phyloP scores from a whole-genome alignment of 2,797 vertebrate genomes.

The Masticophis lateralis region DNA sequence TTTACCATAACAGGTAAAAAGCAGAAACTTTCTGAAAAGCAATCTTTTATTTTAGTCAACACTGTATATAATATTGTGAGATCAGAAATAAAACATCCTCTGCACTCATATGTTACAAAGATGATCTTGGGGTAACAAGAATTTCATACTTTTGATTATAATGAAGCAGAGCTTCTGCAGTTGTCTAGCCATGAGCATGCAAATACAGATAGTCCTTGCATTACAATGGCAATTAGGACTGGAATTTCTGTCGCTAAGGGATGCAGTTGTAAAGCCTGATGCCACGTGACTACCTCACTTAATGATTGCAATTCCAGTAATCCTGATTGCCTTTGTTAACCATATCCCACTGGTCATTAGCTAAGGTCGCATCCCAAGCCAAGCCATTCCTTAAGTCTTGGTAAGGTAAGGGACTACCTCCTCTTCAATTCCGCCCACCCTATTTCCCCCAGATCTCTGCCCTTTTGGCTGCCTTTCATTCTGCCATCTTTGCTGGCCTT shows the following conservation, averaged over 20 bases:
- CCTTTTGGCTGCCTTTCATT: not conserved
- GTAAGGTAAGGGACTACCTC: not conserved
- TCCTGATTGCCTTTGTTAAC: not conserved
- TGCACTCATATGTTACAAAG: not conserved
- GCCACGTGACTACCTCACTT: not conserved
- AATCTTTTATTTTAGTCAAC: not conserved
- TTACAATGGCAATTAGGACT: not conserved
- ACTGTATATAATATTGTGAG: not conserved
- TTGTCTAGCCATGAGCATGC: not conserved
- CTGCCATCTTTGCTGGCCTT: not conserved
- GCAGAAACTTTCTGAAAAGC: conserved; percentile 45
- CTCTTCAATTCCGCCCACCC: not conserved
- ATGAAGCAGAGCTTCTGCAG: not conserved
- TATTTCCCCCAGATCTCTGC: not conserved
- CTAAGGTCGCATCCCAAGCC: not conserved
- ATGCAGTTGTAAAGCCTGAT: not conserved
- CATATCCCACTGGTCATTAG: not conserved
- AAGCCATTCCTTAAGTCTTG: not conserved
- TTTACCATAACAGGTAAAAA: conserved; percentile 95
- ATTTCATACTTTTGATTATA: not conserved
- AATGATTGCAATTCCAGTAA: not conserved
- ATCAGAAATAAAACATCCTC: not conserved
- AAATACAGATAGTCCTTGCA: not conserved
- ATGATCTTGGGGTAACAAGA: not conserved
- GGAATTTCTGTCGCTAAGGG: not conserved